Evolutionary conservation across 1,140 invertebrate genomes (phyloP), one percentile per base, ranked within the genome.

Genomic region (Ceratina australensis): DNA sequence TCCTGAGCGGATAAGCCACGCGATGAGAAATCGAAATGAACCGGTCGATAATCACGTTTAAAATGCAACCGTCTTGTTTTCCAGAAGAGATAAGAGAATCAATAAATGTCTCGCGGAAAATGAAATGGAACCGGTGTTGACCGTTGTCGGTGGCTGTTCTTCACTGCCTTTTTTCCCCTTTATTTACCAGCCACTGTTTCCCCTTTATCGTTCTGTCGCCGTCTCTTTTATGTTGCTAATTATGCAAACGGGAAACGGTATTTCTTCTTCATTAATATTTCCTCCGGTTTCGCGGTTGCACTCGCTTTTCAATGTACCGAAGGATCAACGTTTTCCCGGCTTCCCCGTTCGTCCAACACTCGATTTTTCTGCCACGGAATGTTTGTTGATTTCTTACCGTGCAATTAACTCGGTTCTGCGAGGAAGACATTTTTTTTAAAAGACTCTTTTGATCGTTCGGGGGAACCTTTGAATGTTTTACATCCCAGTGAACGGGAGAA

Each of bases 251-350:
- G 22, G 16, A 54, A 69, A 61, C 66, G 56, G 49, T 61, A 61
- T 77, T 76, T 42, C 65, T 61, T 71, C 26, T 66, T 76, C 74
- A 26, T 76, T 68, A 76, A 69, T 71, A 76, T 75, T 68, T 60
- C 54, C 42, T 76, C 8, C 47, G 4, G 22, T 24, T 20, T 74
- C 61, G 50, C 20, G 42, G 66, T 50, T 59, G n/a, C 33, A 42
- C 24, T 28, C 7, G 56, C 18, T 26, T 76, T 33, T 49, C 57
- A 24, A 42, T 13, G 26, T 15, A 20, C 5, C 16, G 5, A 76
- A 60, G 52, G 72, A 67, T 67, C 52, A 33, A 67, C 52, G 63
- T 26, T 47, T 26, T 42, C 49, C n/a, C 13, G 4, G 24, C 3
- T 28, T 69, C 42, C 56, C n/a, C 26, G 54, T 60, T 69, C 26